Base-by-base conservation (phyloP, 2,888 invertebrate species). In the Trichogramma evanescens region DNA sequence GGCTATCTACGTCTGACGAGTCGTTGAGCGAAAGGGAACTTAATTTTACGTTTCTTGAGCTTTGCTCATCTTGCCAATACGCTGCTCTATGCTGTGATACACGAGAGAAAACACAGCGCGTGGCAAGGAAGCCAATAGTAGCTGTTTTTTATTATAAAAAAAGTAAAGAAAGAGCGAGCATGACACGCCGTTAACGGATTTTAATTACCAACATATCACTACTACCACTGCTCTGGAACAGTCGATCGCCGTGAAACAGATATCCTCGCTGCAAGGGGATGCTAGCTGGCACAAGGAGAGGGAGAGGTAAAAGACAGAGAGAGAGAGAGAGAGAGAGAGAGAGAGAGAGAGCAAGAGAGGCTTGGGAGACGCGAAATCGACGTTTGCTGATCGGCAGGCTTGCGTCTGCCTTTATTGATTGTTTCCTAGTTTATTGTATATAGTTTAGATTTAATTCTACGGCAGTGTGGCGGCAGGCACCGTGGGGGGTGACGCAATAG, bases 401-500 rank as follows among this genome's bases (percentile, higher is more conserved):
- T 48, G 38, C 53, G 42, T 51, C 56, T 50, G 63, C 61, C 66
- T 67, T 74, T 76, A 77, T 76, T 74, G 76, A 77, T 77, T 77
- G 74, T 75, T 71, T 72, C 68, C 74, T 72, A 73, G 75, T 75
- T 76, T 76, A 76, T 76, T 74, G 75, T 76, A 77, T 77, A 77
- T 77, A 76, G 75, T 75, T 76, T 74, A 75, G 71, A 76, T 77
- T 77, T 76, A 76, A 76, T 76, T 77, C 73, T 64, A 65, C 62
- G 64, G 60, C 26, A 26, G 26, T 26, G 26, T 26, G 63, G 60
- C 62, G 58, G 62, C 53, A 59, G 64, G 66, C 57, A 58, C 63
- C 53, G 63, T 52, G 63, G 63, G 56, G 59, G 64, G 61, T 50
- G 61, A 63, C 63, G 76, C 76, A 77, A 77, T 77, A 77, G 75